phyloP scores from a whole-genome alignment of 2,888 invertebrate genomes.

The Ectropis crepuscularia region DNA sequence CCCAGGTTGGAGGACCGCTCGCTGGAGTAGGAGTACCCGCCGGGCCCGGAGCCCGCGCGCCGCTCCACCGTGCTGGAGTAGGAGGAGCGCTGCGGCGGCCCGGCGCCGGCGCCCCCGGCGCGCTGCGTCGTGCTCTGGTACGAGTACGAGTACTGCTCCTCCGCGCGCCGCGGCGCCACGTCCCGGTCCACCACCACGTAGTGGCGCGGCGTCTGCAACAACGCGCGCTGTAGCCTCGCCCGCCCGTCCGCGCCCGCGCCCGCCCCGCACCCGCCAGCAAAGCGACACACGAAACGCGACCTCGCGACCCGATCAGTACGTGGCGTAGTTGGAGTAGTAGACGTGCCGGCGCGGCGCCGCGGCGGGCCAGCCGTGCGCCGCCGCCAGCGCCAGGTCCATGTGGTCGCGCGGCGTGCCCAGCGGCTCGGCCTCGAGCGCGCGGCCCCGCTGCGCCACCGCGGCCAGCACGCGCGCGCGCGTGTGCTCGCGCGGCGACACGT shows the following conservation, averaged over 20 bases:
- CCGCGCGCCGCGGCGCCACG: slow-evolving; percentile 88
- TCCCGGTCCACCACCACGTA: slow-evolving; percentile 94
- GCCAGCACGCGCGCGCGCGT: slow-evolving; percentile 87
- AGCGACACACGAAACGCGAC: slow-evolving; percentile 54
- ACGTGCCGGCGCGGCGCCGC: slow-evolving; percentile 75
- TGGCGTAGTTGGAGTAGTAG: slow-evolving; percentile 83
- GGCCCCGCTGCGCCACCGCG: slow-evolving; percentile 85
- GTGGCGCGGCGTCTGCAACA: slow-evolving; percentile 94
- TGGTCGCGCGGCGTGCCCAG: slow-evolving; percentile 85
- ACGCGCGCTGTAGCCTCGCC: slow-evolving; percentile 71
- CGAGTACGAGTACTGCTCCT: slow-evolving; percentile 94
- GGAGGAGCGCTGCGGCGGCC: slow-evolving; percentile 86
- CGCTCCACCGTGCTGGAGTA: slow-evolving; percentile 89
- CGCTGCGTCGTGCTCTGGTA: slow-evolving; percentile 88
- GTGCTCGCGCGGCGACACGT: slow-evolving; percentile 87
- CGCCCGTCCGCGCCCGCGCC: slow-evolving; percentile 59
- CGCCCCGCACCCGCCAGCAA: slow-evolving; percentile 50
- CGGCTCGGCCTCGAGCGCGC: slow-evolving; percentile 84
- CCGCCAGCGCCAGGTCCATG: slow-evolving; percentile 87
- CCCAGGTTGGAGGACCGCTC: slow-evolving; percentile 90
- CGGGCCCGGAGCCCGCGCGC: slow-evolving; percentile 88
- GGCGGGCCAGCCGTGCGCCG: slow-evolving; percentile 85
- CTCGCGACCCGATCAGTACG: slow-evolving; percentile 62
- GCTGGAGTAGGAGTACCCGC: slow-evolving; percentile 91
- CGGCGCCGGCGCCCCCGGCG: slow-evolving; percentile 69